Base-by-base conservation (phyloP, 2,888 invertebrate species). In the Amiota mariae region DNA sequence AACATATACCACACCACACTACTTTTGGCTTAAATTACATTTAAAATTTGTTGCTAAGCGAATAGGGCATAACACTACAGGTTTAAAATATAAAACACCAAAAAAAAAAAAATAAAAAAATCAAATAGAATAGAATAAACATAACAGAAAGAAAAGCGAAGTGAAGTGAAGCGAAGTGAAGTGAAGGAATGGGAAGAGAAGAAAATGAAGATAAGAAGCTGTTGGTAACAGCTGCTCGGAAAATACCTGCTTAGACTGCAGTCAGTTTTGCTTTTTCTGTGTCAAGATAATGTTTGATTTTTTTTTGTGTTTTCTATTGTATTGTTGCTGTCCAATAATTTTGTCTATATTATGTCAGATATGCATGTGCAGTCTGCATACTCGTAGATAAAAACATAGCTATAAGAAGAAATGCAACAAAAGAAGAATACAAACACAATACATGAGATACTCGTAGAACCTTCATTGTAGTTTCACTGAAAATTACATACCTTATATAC, bases 311-410 rank as follows among this genome's bases (percentile, higher is more conserved):
- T 46, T n/a, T 15, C 46, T 63, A n/a, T n/a, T n/a, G n/a, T 63
- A 36, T 63, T 63, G 24, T 15, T 12, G 63, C 63, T 63, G 63
- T 13, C 36, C 63, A 63, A 63, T 63, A 63, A 63, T 63, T 63
- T 63, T 63, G 63, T 15, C 15, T 63, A 63, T 12, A n/a, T 63
- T 63, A 63, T 36, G 46, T 18, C 11, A 36, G 11, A n/a, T 24
- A 46, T 63, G 63, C 63, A 63, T 46, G 36, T 63, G 13, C 36
- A 63, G 46, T 36, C 12, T 12, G 46, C 63, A 63, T 63, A n/a
- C n/a, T n/a, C n/a, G n/a, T n/a, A 36, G 36, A 36, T 36, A 36
- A 36, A 36, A 36, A 36, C 36, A 36, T 36, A 36, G 36, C 36
- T 36, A 36, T 36, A 36, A 36, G 36, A 36, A 36, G 36, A 36